Evolutionary conservation across 2,113 vertebrate species (phyloP).

Genomic region (Dasyurus viverrinus): DNA sequence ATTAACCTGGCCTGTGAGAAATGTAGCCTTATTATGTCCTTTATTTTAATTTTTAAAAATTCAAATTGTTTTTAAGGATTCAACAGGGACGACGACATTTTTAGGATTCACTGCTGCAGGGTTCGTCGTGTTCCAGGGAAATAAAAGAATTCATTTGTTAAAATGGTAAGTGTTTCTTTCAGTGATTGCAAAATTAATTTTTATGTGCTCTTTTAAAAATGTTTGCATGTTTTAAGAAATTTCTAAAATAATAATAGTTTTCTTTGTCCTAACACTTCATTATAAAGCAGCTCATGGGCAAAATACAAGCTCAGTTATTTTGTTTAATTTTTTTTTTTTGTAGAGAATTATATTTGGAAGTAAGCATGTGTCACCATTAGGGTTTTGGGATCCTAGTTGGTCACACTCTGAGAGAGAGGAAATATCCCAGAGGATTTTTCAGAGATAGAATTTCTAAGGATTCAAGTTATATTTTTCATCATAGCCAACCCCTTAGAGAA

Average conservation of each 20-base stretch:
- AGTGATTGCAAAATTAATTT: slow-evolving; percentile 34
- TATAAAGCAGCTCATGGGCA: slow-evolving; percentile 36
- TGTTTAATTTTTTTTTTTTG: background rate
- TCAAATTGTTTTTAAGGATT: slow-evolving; percentile 86
- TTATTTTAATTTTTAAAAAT: slow-evolving; percentile 43
- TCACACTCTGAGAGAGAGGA: background rate
- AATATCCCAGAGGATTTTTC: background rate
- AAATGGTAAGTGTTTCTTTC: slow-evolving; percentile 90
- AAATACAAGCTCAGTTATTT: slow-evolving; percentile 23
- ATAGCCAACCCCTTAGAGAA: background rate
- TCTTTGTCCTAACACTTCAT: background rate
- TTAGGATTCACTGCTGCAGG: slow-evolving; percentile 97
- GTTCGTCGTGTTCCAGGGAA: slow-evolving; percentile 99
- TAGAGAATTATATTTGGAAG: background rate
- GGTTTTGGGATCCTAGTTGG: background rate
- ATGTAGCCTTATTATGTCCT: background rate
- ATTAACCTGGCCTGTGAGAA: slow-evolving; percentile 15
- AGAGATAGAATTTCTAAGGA: background rate
- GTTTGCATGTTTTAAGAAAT: slow-evolving; percentile 39
- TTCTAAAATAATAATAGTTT: background rate
- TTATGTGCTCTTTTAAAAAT: background rate
- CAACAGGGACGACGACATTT: slow-evolving; percentile 94
- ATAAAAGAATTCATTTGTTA: slow-evolving; percentile 97
- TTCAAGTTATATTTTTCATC: background rate
- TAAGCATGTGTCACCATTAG: background rate